Base-by-base conservation (phyloP, 2,888 invertebrate species). In the Apotomis turbidana region DNA sequence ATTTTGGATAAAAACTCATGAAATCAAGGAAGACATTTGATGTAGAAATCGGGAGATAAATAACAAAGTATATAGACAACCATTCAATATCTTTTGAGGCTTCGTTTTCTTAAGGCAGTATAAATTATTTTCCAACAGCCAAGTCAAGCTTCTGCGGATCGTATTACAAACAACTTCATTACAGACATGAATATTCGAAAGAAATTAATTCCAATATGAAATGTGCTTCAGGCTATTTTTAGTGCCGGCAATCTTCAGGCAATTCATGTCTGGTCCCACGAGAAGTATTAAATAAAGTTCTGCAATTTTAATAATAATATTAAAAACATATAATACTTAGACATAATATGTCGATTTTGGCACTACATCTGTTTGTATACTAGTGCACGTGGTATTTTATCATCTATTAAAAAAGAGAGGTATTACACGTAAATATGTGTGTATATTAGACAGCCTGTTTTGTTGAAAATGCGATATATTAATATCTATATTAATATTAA, bases 101-200 rank as follows among this genome's bases (percentile, higher is more conserved):
- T 41, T 15, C 5, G n/a, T 52, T 52, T 27, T 41, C 13, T 9
- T 62, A 15, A 10, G 41, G 52, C 15, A 63, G 8, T 6, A 6
- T 66, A 36, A 66, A 27, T 46, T 46, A 64, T 66, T 66, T 57
- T 27, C 46, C n/a, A 27, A 9, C 55, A 57, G 12, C 12, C 36
- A 55, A 66, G 52, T 38, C 9, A 41, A 52, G 49, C 27, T 38
- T 10, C 10, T 4, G 49, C 46, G 15, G 49, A 57, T 62, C 46
- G 13, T 49, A 57, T 61, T 69, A 38, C 36, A 61, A 36, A 12
- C 68, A 13, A 15, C 61, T 55, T 55, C 13, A 62, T 62, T 55
- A 46, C 44, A 57, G 61, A 69, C 61, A 54, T 69, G 62, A 69
- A 69, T 69, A 69, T 62, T 69, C 38, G 8, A 57, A 68, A 49